Conservation (phyloP, 2,113 vertebrate genomes). For the Nansenia antarctica region DNA sequence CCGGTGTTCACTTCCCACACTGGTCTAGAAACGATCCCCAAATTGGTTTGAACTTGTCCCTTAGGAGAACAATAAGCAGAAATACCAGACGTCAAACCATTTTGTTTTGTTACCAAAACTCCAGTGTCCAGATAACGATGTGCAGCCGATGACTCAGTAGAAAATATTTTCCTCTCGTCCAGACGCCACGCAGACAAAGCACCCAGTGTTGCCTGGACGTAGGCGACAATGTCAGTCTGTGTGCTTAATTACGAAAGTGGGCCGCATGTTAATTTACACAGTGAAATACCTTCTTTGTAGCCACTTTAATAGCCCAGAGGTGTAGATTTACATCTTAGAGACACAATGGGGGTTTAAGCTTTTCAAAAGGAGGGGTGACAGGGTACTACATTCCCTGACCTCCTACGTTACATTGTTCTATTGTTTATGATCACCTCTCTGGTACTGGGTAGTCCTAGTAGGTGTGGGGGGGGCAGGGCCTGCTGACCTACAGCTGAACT, state of each 20-base stretch:
- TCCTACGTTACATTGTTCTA: constrained; percentile 76
- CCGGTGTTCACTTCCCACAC: constrained; percentile 9
- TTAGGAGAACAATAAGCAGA: constrained; percentile 23
- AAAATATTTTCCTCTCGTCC: constrained; percentile 76
- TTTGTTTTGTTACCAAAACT: constrained; percentile 61
- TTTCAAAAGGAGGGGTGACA: constrained; percentile 68
- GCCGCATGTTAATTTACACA: constrained; percentile 73
- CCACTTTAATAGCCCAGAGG: constrained; percentile 76
- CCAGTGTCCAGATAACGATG: constrained; percentile 61
- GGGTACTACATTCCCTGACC: constrained; percentile 74
- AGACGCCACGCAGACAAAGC: constrained; percentile 79
- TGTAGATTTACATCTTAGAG: constrained; percentile 75
- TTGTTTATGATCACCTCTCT: constrained; percentile 71
- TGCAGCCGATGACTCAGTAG: constrained; percentile 76
- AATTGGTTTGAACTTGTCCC: constrained; percentile 22
- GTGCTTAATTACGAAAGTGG: constrained; percentile 79
- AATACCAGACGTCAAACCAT: constrained; percentile 47
- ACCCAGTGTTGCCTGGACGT: constrained; percentile 69
- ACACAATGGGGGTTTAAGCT: constrained; percentile 72
- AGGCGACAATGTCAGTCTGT: constrained; percentile 81
- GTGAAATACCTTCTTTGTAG: constrained; percentile 77
- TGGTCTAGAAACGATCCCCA: constrained; percentile 24
- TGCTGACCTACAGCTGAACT: constrained; percentile 66
- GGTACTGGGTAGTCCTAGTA: constrained; percentile 18
- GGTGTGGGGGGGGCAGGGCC: constrained; percentile 23